phyloP scores from a whole-genome alignment of 2,113 vertebrate species.

The Trematomus loennbergii region DNA sequence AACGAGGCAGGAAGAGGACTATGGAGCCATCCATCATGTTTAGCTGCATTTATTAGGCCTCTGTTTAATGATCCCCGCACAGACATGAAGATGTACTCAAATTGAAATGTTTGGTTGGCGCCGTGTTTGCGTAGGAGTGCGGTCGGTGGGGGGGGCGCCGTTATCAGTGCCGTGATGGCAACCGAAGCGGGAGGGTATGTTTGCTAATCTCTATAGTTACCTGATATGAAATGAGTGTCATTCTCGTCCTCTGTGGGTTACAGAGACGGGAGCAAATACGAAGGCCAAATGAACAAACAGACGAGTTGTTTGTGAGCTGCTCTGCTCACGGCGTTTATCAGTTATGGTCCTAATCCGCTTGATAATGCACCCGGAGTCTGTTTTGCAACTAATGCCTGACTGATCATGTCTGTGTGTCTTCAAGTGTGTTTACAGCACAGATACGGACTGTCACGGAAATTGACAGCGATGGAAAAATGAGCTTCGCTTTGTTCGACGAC shows the following conservation, averaged over 20 bases:
- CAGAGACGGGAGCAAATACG: constrained; percentile 57
- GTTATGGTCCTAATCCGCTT: constrained; percentile 63
- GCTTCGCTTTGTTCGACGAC: constrained; percentile 58
- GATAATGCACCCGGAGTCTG: constrained; percentile 68
- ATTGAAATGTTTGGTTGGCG: constrained; percentile 68
- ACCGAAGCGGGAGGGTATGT: constrained; percentile 48
- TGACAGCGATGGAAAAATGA: constrained; percentile 9
- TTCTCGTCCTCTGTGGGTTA: constrained; percentile 40
- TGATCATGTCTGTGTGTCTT: constrained; percentile 38
- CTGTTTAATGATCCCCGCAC: constrained; percentile 59
- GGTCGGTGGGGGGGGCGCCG: neutral
- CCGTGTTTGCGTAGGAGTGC: constrained; percentile 19
- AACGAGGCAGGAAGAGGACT: constrained; percentile 37
- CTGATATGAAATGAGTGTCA: constrained; percentile 66
- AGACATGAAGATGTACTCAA: constrained; percentile 42
- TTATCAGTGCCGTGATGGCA: constrained; percentile 45
- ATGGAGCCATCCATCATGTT: constrained; percentile 67
- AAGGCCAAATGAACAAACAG: constrained; percentile 68
- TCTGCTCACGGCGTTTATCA: constrained; percentile 63
- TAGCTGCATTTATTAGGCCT: constrained; percentile 67
- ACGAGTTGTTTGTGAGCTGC: constrained; percentile 61
- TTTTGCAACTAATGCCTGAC: constrained; percentile 53
- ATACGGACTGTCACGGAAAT: constrained; percentile 33
- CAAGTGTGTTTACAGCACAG: constrained; percentile 7
- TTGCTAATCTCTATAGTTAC: constrained; percentile 70